Conservation (phyloP, 2,888 invertebrate genomes). For the Xestia sexstrigata region DNA sequence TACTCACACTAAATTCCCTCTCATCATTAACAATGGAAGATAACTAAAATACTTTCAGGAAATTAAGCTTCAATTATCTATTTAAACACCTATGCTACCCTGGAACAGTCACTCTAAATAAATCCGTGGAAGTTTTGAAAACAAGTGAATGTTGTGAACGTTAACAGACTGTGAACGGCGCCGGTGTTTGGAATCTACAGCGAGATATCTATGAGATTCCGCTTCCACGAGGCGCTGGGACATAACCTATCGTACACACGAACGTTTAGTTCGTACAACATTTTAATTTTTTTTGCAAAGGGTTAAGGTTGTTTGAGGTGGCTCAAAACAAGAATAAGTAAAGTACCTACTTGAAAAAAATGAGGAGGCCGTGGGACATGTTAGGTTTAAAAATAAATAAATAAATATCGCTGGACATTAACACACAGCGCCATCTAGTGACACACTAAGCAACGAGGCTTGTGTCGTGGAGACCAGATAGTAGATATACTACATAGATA, state of each 20-base stretch:
- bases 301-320: neutral
- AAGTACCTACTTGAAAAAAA: neutral
- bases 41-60: neutral
- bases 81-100: neutral
- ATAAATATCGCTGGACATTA: too few relatives aligned
- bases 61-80: conserved; percentile 10
- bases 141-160: conserved; percentile 80
- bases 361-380: neutral
- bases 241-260: conserved; percentile 71
- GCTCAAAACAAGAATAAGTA: neutral
- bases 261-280: conserved; percentile 32
- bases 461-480: too few relatives aligned
- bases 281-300: neutral
- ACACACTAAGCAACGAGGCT: too few relatives aligned
- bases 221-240: conserved; percentile 70
- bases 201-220: conserved; percentile 85
- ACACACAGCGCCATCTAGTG: too few relatives aligned
- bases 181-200: conserved; percentile 80
- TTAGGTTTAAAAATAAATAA: too few relatives aligned
- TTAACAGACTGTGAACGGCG: conserved; percentile 75
- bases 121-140: conserved; percentile 66
- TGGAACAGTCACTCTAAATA: conserved; percentile 36
- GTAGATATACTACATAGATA: too few relatives aligned
- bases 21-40: neutral
- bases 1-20: neutral